Percentiles rank a stretch among this genome's conserved stretches.
These are phyloP conservation scores for Apotomis capreana DNA, from an alignment of 2,888 invertebrate genomes.

Conservation along the genomic window DNA sequence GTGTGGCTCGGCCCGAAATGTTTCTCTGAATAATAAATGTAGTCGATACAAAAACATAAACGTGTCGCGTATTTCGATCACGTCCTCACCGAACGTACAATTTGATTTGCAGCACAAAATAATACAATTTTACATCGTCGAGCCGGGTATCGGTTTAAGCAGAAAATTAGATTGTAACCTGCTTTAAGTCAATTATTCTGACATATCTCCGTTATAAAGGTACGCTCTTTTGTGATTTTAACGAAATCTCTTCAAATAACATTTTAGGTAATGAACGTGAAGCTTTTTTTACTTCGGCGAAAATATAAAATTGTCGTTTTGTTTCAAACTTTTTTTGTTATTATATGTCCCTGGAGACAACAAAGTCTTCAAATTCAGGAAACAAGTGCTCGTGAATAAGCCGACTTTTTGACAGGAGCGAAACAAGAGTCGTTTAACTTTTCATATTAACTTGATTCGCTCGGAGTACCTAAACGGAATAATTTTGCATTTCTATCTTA, in stretches of 20 bases:
- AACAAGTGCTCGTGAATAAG: conserved; percentile 52
- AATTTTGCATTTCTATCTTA: neutral
- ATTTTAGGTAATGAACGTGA: conserved; percentile 16
- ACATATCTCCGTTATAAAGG: conserved; percentile 44
- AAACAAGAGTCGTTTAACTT: conserved; percentile 71
- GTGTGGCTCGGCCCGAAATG: neutral
- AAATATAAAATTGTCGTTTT: conserved; percentile 53
- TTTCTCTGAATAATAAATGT: conserved; percentile 29
- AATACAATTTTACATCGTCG: conserved; percentile 67
- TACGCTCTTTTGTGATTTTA: conserved; percentile 38
- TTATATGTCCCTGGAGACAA: conserved; percentile 55
- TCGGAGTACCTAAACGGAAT: neutral
- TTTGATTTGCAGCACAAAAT: conserved; percentile 69
- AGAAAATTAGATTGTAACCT: conserved; percentile 67
- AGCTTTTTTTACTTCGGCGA: conserved; percentile 24
- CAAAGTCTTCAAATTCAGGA: conserved; percentile 54
- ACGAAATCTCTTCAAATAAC: conserved; percentile 18
- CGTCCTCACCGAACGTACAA: conserved; percentile 64
- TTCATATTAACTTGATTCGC: conserved; percentile 59
- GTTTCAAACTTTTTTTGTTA: conserved; percentile 49
- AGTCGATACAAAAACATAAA: conserved; percentile 49
- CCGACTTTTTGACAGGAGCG: conserved; percentile 64
- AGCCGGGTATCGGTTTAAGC: conserved; percentile 65
- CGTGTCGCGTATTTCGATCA: conserved; percentile 57
- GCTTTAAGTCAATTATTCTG: conserved; percentile 62